phyloP scores from a whole-genome alignment of 2,888 invertebrate species.

The Eilema depressum region DNA sequence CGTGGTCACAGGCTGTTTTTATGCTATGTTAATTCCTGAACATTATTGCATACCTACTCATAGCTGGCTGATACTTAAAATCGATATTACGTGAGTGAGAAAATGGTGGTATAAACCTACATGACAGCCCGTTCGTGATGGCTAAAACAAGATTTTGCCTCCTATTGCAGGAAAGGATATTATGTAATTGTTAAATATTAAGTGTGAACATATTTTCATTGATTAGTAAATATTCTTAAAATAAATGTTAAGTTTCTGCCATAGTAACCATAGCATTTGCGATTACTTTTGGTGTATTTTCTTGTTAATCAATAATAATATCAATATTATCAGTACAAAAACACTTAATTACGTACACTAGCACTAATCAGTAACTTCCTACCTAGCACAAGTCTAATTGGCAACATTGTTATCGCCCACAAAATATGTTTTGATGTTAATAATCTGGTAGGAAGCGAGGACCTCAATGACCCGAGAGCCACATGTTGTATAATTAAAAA shows the following conservation, averaged over 20 bases:
- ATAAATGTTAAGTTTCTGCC: neutral
- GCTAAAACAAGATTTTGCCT: no score
- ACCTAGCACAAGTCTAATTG: constrained; percentile 67
- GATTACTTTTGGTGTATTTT: constrained; percentile 1
- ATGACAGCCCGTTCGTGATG: no score
- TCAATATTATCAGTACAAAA: constrained; percentile 37
- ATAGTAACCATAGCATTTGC: neutral
- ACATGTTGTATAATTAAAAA: constrained; percentile 68
- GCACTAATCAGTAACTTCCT: constrained; percentile 63
- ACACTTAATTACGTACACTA: constrained; percentile 32
- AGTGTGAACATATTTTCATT: no score
- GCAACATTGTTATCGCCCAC: constrained; percentile 72
- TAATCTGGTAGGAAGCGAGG: constrained; percentile 77
- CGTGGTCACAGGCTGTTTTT: no score
- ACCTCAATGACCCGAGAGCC: constrained; percentile 67
- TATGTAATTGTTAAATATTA: no score
- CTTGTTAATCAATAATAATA: constrained; percentile 13
- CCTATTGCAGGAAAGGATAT: no score
- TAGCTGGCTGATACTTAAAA: no score
- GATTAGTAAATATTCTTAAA: no score
- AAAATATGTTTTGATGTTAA: constrained; percentile 59
- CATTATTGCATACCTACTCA: no score
- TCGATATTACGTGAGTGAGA: no score
- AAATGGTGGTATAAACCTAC: no score
- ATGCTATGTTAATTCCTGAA: no score